phyloP scores from a whole-genome alignment of 2,113 vertebrate species.

The Felis chaus region DNA sequence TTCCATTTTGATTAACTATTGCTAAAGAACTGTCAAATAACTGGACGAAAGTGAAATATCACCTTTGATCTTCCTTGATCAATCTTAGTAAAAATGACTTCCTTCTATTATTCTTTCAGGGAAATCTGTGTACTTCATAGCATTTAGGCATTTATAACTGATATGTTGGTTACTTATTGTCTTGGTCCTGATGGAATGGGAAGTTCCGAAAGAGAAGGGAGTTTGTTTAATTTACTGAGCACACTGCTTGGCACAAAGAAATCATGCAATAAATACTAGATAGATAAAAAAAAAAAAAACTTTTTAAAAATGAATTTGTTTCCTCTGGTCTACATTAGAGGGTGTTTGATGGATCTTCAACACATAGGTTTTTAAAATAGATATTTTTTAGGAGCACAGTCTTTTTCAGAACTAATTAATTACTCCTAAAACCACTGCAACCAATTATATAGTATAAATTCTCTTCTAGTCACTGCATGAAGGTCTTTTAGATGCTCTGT shows the following conservation, averaged over 20 bases:
- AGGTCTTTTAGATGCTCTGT: neutral
- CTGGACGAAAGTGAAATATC: neutral
- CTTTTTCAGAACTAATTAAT: neutral
- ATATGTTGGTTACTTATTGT: neutral
- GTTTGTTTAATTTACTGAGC: neutral
- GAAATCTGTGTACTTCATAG: rapidly evolving
- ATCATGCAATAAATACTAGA: neutral
- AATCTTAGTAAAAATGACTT: neutral
- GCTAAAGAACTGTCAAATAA: neutral
- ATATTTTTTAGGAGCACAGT: neutral
- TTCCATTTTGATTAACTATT: neutral
- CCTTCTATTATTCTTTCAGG: neutral
- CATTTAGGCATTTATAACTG: no score
- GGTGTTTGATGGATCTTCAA: neutral
- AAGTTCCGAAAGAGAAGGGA: neutral
- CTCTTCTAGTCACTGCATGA: neutral
- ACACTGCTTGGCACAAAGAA: neutral
- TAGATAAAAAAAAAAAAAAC: neutral
- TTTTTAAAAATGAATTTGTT: neutral
- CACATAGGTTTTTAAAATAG: neutral
- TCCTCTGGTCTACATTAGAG: neutral
- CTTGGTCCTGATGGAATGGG: neutral
- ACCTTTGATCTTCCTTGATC: neutral
- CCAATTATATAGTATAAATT: neutral
- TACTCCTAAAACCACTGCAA: neutral